Evolutionary conservation across 1,140 invertebrate species (phyloP).

Genomic region (Oscheius sp.): DNA sequence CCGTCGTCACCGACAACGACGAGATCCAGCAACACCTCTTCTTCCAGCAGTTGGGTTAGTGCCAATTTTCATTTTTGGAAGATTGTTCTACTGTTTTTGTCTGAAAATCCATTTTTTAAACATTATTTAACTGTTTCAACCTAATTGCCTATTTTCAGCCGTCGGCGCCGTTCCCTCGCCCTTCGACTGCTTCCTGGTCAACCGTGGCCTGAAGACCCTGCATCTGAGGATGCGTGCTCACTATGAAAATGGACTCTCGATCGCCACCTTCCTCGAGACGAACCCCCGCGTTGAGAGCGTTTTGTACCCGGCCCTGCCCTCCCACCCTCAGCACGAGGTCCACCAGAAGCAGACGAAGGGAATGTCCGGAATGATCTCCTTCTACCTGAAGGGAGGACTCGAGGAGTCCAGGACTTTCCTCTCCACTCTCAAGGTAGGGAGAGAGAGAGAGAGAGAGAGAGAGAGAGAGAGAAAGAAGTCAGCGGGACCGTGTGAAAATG

Average conservation of each 20-base stretch:
- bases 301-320: constrained; percentile 80
- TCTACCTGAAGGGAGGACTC: constrained; percentile 80
- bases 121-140: not conserved
- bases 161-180: constrained; percentile 88
- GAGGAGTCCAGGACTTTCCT: constrained; percentile 77
- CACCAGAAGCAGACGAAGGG: constrained; percentile 79
- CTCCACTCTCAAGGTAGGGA: constrained; percentile 71
- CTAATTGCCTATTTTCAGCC: constrained; percentile 27
- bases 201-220: constrained; percentile 90
- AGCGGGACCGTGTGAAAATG: too few relatives aligned
- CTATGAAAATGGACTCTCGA: constrained; percentile 73
- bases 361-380: constrained; percentile 86
- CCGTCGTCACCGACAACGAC: constrained; percentile 72
- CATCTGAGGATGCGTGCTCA: constrained; percentile 86
- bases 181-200: constrained; percentile 90
- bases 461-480: too few relatives aligned
- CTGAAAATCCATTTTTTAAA: not conserved
- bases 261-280: constrained; percentile 78
- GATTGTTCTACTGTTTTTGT: not conserved
- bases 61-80: not conserved
- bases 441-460: too few relatives aligned
- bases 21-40: constrained; percentile 72
- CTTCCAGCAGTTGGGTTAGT: constrained; percentile 77
- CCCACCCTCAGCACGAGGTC: constrained; percentile 84
- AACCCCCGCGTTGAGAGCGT: constrained; percentile 74